Evolutionary conservation across 64 coral and sea anemone species (phyloP).

Genomic region (Actinia equina): DNA sequence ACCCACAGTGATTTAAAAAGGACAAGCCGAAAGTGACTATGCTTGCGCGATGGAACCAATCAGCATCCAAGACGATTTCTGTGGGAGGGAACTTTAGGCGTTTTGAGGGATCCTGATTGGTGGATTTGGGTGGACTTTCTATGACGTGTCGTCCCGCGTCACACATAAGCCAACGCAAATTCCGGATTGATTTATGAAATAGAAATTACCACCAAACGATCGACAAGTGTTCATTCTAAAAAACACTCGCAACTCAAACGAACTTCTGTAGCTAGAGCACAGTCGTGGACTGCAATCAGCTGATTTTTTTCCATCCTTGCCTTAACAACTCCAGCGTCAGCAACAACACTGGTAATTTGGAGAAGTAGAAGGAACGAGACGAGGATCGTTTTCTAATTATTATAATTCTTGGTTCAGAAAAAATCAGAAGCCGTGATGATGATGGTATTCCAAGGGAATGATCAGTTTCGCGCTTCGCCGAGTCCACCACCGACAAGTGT

Average conservation of each 20-base stretch:
- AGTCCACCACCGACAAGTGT: slow-evolving; percentile 63
- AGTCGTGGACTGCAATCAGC: slow-evolving; percentile 18
- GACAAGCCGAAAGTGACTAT: slow-evolving; percentile 40
- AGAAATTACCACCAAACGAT: slow-evolving; percentile 52
- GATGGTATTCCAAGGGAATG: slow-evolving; percentile 87
- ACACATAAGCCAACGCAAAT: slow-evolving; percentile 69
- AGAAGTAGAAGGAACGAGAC: background rate
- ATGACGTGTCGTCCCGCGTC: slow-evolving; percentile 66
- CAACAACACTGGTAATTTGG: background rate
- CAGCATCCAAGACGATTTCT: background rate
- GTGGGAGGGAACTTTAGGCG: slow-evolving; percentile 35
- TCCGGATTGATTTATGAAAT: slow-evolving; percentile 51
- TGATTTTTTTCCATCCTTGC: background rate
- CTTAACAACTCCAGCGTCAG: background rate
- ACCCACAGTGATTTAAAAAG: slow-evolving; percentile 55
- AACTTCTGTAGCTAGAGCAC: background rate
- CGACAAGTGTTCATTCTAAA: slow-evolving; percentile 27
- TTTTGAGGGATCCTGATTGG: slow-evolving; percentile 34
- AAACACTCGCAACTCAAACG: background rate
- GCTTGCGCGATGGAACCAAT: slow-evolving; percentile 26
- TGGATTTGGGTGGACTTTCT: slow-evolving; percentile 27
- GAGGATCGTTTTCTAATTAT: background rate
- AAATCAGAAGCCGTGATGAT: slow-evolving; percentile 57
- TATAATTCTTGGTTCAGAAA: slow-evolving; percentile 12
- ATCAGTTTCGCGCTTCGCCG: slow-evolving; percentile 77